These are phyloP conservation scores for Cheilosia soror DNA, from an alignment of 2,888 invertebrate species.

Conservation along the genomic window DNA sequence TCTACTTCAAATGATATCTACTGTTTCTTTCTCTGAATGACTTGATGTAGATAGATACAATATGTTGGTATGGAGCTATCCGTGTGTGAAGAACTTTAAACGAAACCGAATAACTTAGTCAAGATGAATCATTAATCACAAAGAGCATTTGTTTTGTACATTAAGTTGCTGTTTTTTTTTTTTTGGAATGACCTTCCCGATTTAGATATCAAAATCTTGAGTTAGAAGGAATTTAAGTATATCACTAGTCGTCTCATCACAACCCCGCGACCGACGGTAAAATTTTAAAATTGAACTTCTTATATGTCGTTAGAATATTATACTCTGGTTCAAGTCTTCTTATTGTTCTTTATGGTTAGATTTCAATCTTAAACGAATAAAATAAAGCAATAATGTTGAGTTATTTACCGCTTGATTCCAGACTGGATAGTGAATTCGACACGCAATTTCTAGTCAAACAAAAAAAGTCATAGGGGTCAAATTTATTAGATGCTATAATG, in stretches of 20 bases:
- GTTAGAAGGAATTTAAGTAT: not conserved
- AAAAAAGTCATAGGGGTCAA: too few relatives aligned
- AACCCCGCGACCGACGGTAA: not conserved
- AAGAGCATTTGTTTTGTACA: not conserved
- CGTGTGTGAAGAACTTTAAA: too few relatives aligned
- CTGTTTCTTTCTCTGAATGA: not conserved
- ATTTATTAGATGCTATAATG: too few relatives aligned
- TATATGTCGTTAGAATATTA: not conserved
- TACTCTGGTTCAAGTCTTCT: not conserved
- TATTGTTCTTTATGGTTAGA: not conserved
- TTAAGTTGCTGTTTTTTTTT: not conserved
- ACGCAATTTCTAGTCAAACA: too few relatives aligned
- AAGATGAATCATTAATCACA: conserved; percentile 33
- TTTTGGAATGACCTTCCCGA: conserved; percentile 4
- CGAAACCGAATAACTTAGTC: not conserved
- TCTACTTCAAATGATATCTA: conserved; percentile 9
- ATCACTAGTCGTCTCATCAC: not conserved
- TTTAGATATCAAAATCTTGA: conserved; percentile 11
- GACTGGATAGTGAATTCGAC: too few relatives aligned
- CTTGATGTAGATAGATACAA: too few relatives aligned
- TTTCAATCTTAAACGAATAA: too few relatives aligned
- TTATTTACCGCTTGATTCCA: not conserved
- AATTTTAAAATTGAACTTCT: not conserved
- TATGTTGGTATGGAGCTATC: too few relatives aligned
- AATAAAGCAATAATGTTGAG: too few relatives aligned